phyloP scores from a whole-genome alignment of 2,888 invertebrate genomes.

The Phyto melanocephala region DNA sequence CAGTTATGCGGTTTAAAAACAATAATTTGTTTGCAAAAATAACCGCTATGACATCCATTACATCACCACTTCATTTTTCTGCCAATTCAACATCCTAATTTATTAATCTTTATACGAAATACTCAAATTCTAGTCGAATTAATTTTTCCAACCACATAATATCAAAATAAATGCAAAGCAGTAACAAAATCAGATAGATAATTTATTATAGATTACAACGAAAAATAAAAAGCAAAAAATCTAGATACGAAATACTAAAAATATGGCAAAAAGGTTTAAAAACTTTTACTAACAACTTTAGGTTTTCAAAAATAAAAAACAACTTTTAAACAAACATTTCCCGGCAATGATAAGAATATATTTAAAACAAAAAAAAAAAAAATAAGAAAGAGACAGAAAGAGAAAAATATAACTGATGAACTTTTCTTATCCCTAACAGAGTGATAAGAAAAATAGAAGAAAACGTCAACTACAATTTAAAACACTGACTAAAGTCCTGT shows the following conservation, averaged over 20 bases:
- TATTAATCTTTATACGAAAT: background rate
- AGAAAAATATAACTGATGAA: too few species aligned
- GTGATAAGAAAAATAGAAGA: conserved; percentile 67
- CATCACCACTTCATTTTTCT: too few species aligned
- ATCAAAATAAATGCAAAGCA: background rate
- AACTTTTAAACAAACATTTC: background rate
- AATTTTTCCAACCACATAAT: background rate
- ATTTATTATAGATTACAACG: conserved; percentile 45
- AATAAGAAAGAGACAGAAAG: too few species aligned
- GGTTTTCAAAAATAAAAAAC: background rate
- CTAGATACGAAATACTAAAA: background rate
- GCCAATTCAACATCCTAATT: too few species aligned
- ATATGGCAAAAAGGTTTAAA: background rate
- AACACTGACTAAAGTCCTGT: conserved; percentile 47
- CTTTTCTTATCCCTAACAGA: conserved; percentile 57
- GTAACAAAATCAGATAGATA: background rate
- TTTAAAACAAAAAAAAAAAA: too few species aligned
- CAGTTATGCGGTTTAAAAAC: too few species aligned
- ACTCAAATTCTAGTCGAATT: background rate
- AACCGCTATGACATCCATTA: too few species aligned
- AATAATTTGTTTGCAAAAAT: too few species aligned
- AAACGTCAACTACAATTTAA: conserved; percentile 40
- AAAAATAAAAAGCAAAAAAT: background rate
- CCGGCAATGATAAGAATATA: conserved; percentile 26
- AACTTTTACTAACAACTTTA: conserved; percentile 9